Conservation (phyloP, 2,797 vertebrate species). For the Halcyon smyrnensis region DNA sequence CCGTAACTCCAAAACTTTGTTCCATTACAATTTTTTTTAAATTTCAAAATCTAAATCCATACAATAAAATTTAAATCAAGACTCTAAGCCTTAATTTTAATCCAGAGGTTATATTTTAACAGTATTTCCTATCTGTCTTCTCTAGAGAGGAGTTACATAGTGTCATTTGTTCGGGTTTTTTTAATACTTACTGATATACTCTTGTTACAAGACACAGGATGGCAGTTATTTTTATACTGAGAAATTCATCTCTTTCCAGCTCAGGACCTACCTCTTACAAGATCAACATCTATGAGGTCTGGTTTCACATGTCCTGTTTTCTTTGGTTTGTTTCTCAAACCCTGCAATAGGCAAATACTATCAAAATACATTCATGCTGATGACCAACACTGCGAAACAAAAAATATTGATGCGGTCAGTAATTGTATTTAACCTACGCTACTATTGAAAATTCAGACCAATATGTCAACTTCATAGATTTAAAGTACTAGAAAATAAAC, state of each 20-base stretch:
- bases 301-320: slow-evolving; percentile 98
- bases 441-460: background rate
- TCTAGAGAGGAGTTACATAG: background rate
- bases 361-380: background rate
- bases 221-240: background rate
- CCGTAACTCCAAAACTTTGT: background rate
- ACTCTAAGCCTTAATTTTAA: background rate
- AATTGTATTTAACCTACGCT: background rate
- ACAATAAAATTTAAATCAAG: background rate
- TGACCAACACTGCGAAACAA: background rate
- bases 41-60: background rate
- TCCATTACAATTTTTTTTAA: background rate
- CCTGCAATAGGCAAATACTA: slow-evolving; percentile 79
- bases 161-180: background rate
- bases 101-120: background rate
- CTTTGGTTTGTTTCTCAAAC: slow-evolving; percentile 99
- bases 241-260: background rate
- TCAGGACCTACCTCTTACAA: slow-evolving; percentile 91
- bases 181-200: background rate
- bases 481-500: background rate
- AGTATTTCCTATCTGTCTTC: background rate
- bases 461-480: background rate
- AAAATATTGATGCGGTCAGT: background rate
- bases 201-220: background rate
- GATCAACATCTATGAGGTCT: slow-evolving; percentile 97